Evolutionary conservation across 2,797 vertebrate species (phyloP).

Genomic region (Lophotriccus pileatus): DNA sequence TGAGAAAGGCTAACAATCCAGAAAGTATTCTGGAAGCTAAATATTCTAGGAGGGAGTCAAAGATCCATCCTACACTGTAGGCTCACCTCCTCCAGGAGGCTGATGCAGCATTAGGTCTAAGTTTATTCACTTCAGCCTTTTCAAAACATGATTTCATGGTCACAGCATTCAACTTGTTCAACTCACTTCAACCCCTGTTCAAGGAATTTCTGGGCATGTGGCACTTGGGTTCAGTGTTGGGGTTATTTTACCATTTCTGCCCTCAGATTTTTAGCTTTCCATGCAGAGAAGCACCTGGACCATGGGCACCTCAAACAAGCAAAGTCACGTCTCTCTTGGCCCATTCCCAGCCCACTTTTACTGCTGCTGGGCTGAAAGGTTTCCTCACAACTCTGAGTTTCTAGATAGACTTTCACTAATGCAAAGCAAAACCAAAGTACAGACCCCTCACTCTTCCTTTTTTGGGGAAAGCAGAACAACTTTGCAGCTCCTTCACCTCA

Average conservation of each 20-base stretch:
- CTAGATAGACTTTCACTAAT: background rate
- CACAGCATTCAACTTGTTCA: background rate
- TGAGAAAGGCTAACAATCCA: background rate
- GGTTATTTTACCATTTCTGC: background rate
- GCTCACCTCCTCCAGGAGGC: background rate
- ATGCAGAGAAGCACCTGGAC: background rate
- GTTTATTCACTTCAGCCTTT: background rate
- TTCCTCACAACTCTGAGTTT: background rate
- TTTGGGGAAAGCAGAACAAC: background rate
- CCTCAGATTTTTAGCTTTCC: background rate
- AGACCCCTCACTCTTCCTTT: background rate
- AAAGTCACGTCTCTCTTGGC: background rate
- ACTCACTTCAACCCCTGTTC: background rate
- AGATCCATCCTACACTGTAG: background rate
- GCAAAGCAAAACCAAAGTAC: background rate
- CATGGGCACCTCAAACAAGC: accelerated
- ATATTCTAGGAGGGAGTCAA: background rate
- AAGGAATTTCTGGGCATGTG: background rate
- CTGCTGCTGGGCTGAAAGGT: background rate
- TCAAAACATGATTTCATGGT: background rate
- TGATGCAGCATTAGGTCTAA: background rate
- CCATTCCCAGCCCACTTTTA: background rate
- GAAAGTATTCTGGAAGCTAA: background rate
- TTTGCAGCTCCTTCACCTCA: background rate
- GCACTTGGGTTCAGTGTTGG: accelerated